Evolutionary conservation across 2,888 invertebrate species (phyloP), one percentile per base, ranked within the genome.

Genomic region (Blera fallax): DNA sequence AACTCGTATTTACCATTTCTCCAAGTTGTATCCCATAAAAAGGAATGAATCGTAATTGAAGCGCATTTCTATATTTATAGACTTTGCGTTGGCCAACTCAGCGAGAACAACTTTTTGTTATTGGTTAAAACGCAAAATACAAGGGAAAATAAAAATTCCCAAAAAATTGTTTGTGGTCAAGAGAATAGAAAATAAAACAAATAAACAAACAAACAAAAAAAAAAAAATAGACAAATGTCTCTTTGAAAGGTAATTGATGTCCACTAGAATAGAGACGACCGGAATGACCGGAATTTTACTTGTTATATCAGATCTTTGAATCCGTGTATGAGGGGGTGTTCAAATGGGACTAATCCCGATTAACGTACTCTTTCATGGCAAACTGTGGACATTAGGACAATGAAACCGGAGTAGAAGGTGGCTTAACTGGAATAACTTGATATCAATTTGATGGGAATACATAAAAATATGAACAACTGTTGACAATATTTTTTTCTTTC

Each of bases 31-130:
- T 45, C 29, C 37, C 40, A 64, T 40, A 32, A 21, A 16, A 43
- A 45, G 56, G 27, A 72, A 64, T 79, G 79, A 64, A 27, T 54
- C 56, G 14, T 34, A 58, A 45, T 43, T 52, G 32, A 40, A 62
- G 45, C 37, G 56, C 11, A 60, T 52, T 60, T 43, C 60, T 21
- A 16, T 72, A 79, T 72, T 72, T 79, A 79, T 79, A 45, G 64
- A 64, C 52, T 45, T 43, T 64, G 64, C n/a, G 6, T 18, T 16
- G 45, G 37, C 58, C 11, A 18, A 21, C 10, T 52, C 18, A 16
- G 40, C 11, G 4, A 16, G 37, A 69, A 69, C 69, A 16, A 43
- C 58, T 58, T 72, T 58, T 21, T 58, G 45, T 16, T 58, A 10
- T 24, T 40, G 70, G 0, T 11, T 16, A 45, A 32, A 6, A 2